These are phyloP conservation scores for Lamellibrachia satsuma DNA, from an alignment of 2,888 invertebrate species.

Conservation along the genomic window DNA sequence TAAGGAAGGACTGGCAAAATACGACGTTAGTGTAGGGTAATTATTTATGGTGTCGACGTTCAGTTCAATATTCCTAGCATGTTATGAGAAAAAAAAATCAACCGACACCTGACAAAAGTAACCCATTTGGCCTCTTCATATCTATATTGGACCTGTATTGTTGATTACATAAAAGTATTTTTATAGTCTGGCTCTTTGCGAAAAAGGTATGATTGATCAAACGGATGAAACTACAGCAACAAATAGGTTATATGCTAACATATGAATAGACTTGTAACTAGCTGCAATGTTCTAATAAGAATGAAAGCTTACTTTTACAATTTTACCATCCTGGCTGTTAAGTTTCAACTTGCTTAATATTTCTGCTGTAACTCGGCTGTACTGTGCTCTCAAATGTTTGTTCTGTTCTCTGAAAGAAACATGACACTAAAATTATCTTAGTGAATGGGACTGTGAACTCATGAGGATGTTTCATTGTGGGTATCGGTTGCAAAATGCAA, in stretches of 20 bases:
- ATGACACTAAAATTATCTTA: not conserved
- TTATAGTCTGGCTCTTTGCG: not conserved
- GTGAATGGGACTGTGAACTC: no score
- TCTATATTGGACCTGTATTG: no score
- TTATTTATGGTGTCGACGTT: no score
- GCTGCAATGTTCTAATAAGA: not conserved
- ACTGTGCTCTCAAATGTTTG: not conserved
- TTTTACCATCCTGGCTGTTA: not conserved
- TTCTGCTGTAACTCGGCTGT: not conserved
- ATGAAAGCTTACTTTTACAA: not conserved
- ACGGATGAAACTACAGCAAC: not conserved
- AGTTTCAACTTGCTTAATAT: not conserved
- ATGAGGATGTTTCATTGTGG: no score
- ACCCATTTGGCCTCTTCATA: no score
- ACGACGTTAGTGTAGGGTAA: no score
- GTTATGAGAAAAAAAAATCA: no score
- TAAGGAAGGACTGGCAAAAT: no score
- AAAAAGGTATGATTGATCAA: not conserved
- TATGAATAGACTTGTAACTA: not conserved
- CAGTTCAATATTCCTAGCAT: no score
- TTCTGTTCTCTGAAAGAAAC: constrained; percentile 3
- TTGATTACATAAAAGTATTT: not conserved
- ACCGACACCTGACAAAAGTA: no score
- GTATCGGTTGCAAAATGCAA: no score
- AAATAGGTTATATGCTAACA: not conserved